Percentiles rank a stretch among this genome's conserved stretches.
Conservation (phyloP, 1,140 invertebrate genomes). For the Choristoneura fumiferana region DNA sequence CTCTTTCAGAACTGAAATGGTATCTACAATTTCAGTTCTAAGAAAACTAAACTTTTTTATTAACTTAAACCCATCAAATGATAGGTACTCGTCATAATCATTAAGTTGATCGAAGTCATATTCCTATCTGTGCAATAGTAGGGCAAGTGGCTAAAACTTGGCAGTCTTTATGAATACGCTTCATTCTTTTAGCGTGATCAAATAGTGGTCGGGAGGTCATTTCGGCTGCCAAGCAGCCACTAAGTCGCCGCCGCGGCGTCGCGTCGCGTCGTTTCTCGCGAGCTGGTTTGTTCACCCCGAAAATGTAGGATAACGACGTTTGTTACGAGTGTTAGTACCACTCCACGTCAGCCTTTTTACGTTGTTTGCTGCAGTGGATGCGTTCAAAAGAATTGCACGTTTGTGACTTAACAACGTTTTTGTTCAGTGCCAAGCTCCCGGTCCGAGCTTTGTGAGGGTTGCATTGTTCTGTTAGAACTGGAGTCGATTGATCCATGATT, state of each 20-base stretch:
- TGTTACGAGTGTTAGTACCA: constrained; percentile 63
- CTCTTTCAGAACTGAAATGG: no score
- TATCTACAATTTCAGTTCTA: no score
- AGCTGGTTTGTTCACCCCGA: constrained; percentile 59
- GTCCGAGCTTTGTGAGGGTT: no score
- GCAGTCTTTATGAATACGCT: constrained; percentile 26
- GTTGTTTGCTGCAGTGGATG: constrained; percentile 47
- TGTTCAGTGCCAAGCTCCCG: not conserved
- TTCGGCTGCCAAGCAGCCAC: constrained; percentile 44
- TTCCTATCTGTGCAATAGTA: not conserved
- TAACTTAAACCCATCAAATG: no score
- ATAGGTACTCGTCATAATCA: no score
- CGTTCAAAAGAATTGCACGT: constrained; percentile 53
- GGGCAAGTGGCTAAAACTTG: constrained; percentile 8
- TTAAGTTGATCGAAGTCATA: not conserved
- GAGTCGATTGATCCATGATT: no score
- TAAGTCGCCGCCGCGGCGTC: constrained; percentile 37
- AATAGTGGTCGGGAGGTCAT: constrained; percentile 52
- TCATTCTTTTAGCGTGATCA: constrained; percentile 39
- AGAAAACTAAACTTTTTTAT: no score
- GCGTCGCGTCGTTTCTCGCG: constrained; percentile 2
- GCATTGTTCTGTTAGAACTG: no score
- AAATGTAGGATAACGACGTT: constrained; percentile 69
- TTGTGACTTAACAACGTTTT: constrained; percentile 26
- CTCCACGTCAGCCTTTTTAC: constrained; percentile 44